Percentiles rank a stretch among this genome's conserved stretches.
phyloP scores from a whole-genome alignment of 2,888 invertebrate genomes.

The Agrotis exclamationis region DNA sequence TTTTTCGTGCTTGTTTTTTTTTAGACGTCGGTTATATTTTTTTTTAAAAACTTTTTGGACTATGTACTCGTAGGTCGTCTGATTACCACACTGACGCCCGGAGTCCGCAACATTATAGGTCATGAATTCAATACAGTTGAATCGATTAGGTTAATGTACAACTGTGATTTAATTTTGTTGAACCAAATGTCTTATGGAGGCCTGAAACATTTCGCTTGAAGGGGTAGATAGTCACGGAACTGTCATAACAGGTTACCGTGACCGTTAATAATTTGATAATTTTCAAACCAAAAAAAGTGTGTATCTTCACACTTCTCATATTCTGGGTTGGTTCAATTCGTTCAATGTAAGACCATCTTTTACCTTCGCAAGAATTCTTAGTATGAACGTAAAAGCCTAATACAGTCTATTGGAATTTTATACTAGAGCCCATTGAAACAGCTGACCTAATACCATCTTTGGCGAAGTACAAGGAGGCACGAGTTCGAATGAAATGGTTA shows the following conservation, averaged over 20 bases:
- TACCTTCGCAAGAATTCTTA: neutral
- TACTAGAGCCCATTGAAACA: conserved; percentile 9
- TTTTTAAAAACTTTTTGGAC: too few species aligned
- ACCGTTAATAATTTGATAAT: too few species aligned
- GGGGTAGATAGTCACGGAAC: neutral
- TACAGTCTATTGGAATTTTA: conserved; percentile 10
- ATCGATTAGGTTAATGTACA: conserved; percentile 12
- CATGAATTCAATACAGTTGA: conserved; percentile 14
- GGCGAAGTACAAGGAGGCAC: conserved; percentile 8
- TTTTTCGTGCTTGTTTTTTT: too few species aligned
- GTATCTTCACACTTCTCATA: too few species aligned
- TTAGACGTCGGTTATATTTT: too few species aligned
- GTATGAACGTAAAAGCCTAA: neutral
- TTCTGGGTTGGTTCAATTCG: too few species aligned
- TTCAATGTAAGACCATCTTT: neutral
- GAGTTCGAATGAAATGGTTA: neutral
- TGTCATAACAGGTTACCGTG: too few species aligned
- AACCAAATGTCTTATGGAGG: neutral
- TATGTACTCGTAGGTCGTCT: neutral
- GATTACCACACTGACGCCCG: neutral
- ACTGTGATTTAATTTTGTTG: neutral
- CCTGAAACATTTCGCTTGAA: neutral
- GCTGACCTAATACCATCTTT: conserved; percentile 31
- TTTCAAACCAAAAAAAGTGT: too few species aligned
- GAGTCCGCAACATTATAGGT: conserved; percentile 4